phyloP scores from a whole-genome alignment of 2,888 invertebrate species.

The Xanthia icteritia region DNA sequence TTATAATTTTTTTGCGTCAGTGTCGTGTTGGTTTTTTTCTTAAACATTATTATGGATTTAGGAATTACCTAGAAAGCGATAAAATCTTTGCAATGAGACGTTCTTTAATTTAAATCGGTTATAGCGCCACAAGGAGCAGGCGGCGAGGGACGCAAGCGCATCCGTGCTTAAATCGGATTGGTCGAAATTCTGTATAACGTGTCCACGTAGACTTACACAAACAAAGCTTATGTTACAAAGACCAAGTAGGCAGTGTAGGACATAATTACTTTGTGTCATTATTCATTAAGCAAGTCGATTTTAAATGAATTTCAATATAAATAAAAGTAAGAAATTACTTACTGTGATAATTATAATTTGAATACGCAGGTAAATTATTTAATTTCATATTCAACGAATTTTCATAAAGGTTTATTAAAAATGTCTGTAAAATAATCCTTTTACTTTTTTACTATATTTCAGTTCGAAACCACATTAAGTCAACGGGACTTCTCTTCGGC shows the following conservation, averaged over 20 bases:
- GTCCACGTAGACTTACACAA: not conserved
- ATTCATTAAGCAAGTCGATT: not conserved
- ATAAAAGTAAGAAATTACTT: not conserved
- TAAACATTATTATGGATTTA: no score
- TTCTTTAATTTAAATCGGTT: conserved; percentile 21
- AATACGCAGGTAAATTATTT: not conserved
- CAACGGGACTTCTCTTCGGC: no score
- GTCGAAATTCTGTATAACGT: conserved; percentile 2
- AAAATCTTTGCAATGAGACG: conserved; percentile 19
- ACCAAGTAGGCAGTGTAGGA: not conserved
- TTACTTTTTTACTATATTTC: conserved; percentile 1
- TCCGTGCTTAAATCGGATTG: conserved; percentile 26
- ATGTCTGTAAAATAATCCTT: conserved; percentile 4
- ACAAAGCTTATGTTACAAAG: not conserved
- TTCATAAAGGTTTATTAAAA: conserved; percentile 7
- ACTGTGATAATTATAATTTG: not conserved
- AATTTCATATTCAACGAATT: conserved; percentile 16
- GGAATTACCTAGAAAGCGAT: conserved; percentile 7
- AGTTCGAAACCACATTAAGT: not conserved
- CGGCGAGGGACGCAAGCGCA: conserved; percentile 11
- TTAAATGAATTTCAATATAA: not conserved
- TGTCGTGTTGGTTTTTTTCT: no score
- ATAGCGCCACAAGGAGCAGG: not conserved
- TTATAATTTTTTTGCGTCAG: no score
- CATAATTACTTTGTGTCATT: not conserved